Percentiles rank a stretch among this genome's conserved stretches.
Evolutionary conservation across 1,140 invertebrate species (phyloP).

Genomic region (Bombus balteatus): DNA sequence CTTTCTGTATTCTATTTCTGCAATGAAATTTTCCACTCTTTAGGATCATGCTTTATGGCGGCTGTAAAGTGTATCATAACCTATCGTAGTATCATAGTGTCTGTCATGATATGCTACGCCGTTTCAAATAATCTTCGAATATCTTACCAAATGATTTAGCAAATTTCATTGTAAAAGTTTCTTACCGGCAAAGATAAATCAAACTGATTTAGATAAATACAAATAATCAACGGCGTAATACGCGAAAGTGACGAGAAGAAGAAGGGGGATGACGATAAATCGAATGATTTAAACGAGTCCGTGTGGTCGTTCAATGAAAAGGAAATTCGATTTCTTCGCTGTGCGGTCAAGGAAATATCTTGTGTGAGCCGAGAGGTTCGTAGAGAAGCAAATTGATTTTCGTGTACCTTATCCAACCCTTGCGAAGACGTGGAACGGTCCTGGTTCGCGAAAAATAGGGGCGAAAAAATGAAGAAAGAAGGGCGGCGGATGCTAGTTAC

Average conservation of each 20-base stretch:
- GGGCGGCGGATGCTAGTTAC: constrained; percentile 10
- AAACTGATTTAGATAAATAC: too few species aligned
- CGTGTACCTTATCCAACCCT: neutral
- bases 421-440: neutral
- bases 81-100: too few species aligned
- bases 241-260: neutral
- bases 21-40: too few species aligned
- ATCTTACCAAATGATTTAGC: too few species aligned
- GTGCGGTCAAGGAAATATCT: constrained; percentile 33
- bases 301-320: neutral
- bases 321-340: constrained; percentile 27
- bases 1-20: too few species aligned
- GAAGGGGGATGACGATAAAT: neutral
- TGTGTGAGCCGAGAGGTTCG: neutral
- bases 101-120: too few species aligned
- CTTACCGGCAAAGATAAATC: too few species aligned
- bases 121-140: too few species aligned
- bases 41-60: too few species aligned
- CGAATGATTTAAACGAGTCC: constrained; percentile 42
- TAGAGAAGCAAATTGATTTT: constrained; percentile 38
- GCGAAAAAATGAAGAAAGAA: neutral
- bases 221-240: neutral
- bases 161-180: too few species aligned
- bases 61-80: too few species aligned
- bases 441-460: neutral